phyloP scores from a whole-genome alignment of 2,888 invertebrate genomes.

The Venustoraphidia nigricollis region DNA sequence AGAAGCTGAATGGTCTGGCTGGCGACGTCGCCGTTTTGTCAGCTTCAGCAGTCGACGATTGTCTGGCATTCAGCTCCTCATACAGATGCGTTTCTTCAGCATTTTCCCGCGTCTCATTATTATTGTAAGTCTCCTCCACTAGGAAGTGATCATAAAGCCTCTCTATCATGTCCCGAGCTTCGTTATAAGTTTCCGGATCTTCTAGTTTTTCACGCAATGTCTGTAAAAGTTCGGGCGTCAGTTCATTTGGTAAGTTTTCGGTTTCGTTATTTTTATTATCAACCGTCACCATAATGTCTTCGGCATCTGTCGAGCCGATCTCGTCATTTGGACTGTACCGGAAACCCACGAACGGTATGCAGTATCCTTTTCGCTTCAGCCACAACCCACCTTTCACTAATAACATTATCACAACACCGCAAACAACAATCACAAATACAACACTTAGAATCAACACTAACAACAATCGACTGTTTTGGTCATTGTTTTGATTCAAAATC shows the following conservation, averaged over 20 bases:
- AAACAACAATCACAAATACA: slow-evolving; percentile 35
- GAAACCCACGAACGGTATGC: slow-evolving; percentile 30
- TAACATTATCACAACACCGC: slow-evolving; percentile 35
- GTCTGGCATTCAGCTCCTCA: slow-evolving; percentile 19
- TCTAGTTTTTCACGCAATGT: slow-evolving; percentile 51
- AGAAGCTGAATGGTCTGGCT: slow-evolving; percentile 39
- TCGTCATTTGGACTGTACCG: slow-evolving; percentile 38
- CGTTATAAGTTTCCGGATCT: slow-evolving; percentile 54
- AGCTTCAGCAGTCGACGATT: slow-evolving; percentile 12
- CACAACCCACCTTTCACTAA: slow-evolving; percentile 38
- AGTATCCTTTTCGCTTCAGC: slow-evolving; percentile 40
- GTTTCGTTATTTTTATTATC: slow-evolving; percentile 7
- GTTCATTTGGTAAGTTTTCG: slow-evolving; percentile 59
- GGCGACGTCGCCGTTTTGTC: slow-evolving; percentile 25
- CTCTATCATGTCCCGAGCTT: slow-evolving; percentile 63
- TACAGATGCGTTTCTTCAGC: slow-evolving; percentile 27
- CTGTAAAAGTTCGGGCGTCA: slow-evolving; percentile 56
- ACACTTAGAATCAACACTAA: slow-evolving; percentile 27
- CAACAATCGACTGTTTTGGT: slow-evolving; percentile 18
- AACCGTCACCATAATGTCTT: slow-evolving; percentile 23
- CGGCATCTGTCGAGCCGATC: slow-evolving; percentile 34
- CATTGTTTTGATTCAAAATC: slow-evolving; percentile 13
- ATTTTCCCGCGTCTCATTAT: slow-evolving; percentile 31
- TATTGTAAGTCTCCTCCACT: slow-evolving; percentile 48
- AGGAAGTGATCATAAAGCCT: slow-evolving; percentile 59